Conservation (phyloP, 2,797 vertebrate species). For the Bradypus variegatus region DNA sequence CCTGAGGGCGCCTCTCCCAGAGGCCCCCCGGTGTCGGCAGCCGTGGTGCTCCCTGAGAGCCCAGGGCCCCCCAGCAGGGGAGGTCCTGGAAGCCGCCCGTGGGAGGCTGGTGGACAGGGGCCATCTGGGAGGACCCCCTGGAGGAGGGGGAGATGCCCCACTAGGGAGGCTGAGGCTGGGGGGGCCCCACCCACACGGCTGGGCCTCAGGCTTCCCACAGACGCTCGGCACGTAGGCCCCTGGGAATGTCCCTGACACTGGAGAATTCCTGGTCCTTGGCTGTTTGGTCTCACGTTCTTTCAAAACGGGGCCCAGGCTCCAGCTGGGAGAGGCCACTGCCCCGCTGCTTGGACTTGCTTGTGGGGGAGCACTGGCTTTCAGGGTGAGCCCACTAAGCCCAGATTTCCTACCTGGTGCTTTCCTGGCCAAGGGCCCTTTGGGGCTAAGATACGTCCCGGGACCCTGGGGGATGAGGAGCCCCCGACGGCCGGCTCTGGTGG, state of each 20-base stretch:
- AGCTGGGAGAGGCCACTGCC: not conserved
- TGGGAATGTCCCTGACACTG: rapidly evolving
- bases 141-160: not conserved
- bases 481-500: too few relatives aligned
- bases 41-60: not conserved
- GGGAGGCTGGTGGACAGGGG: not conserved
- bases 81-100: not conserved
- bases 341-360: rapidly evolving
- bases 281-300: not conserved
- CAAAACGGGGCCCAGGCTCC: not conserved
- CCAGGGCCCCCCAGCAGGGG: too few relatives aligned
- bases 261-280: not conserved
- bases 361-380: not conserved
- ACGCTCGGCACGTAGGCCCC: not conserved
- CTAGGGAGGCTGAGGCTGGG: not conserved
- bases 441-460: not conserved
- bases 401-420: not conserved
- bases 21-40: not conserved
- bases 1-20: slow-evolving; percentile 28
- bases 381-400: not conserved
- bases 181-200: not conserved
- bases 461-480: rapidly evolving
- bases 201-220: not conserved
- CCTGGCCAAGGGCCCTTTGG: not conserved
- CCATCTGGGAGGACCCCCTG: not conserved